Evolutionary conservation across 2,113 vertebrate species (phyloP).

Genomic region (Saccopteryx leptura): DNA sequence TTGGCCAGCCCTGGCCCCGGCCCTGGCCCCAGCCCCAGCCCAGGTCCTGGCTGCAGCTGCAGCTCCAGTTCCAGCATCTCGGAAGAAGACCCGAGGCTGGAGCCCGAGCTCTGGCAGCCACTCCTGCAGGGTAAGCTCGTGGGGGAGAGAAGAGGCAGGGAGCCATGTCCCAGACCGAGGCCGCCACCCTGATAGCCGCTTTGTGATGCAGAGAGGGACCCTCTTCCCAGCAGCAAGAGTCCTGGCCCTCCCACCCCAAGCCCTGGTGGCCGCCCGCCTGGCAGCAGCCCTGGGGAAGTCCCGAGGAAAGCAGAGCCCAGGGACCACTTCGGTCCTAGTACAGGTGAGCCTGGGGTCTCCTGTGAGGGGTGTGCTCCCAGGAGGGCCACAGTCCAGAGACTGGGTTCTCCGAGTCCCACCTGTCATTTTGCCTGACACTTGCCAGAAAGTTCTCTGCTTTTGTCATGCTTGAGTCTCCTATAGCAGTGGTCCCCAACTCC

Average conservation of each 20-base stretch:
- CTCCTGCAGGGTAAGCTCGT: constrained; percentile 60
- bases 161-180: rapidly evolving
- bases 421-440: not conserved
- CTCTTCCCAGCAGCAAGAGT: constrained; percentile 22
- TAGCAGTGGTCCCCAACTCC: not conserved
- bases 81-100: constrained; percentile 48
- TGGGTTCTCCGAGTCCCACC: not conserved
- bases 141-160: not conserved
- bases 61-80: constrained; percentile 52
- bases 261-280: not conserved
- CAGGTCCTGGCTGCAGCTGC: constrained; percentile 39
- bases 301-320: not conserved
- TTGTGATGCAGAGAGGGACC: constrained; percentile 51
- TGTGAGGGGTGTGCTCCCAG: rapidly evolving
- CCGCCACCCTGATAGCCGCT: not conserved
- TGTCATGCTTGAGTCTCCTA: not conserved
- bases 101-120: constrained; percentile 33
- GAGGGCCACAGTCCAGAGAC: not conserved
- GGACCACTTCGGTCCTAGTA: not conserved
- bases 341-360: constrained; percentile 65
- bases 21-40: not conserved
- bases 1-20: constrained; percentile 55
- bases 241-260: not conserved
- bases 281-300: not conserved
- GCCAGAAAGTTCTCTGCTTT: not conserved